phyloP scores from a whole-genome alignment of 2,888 invertebrate genomes.

The Adelognathus sp. region DNA sequence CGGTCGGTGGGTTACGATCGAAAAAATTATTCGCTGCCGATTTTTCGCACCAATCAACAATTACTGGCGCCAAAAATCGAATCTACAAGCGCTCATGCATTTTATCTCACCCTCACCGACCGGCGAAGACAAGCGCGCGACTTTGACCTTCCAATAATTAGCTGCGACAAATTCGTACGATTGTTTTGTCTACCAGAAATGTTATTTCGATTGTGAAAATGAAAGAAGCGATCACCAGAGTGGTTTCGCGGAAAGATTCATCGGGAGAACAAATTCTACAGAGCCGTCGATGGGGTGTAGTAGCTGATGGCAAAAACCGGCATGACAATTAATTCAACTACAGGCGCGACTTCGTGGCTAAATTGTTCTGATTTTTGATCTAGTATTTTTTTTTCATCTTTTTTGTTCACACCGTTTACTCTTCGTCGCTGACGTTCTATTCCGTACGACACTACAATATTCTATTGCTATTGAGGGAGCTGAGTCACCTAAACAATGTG shows the following conservation, averaged over 20 bases:
- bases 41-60: not conserved
- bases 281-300: constrained; percentile 29
- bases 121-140: constrained; percentile 29
- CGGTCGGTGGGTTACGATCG: not conserved
- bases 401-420: not conserved
- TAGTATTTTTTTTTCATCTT: not conserved
- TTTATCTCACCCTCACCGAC: constrained; percentile 30
- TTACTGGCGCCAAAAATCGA: not conserved
- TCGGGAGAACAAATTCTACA: constrained; percentile 26
- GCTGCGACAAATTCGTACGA: constrained; percentile 26
- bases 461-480: constrained; percentile 37
- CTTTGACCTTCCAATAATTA: constrained; percentile 7
- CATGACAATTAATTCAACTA: constrained; percentile 30
- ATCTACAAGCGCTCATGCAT: not conserved
- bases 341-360: constrained; percentile 22
- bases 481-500: no score
- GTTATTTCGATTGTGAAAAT: constrained; percentile 5
- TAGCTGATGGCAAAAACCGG: constrained; percentile 30
- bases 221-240: not conserved
- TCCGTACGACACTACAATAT: constrained; percentile 41
- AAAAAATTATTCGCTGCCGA: not conserved
- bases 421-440: constrained; percentile 18
- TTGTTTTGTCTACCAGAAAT: not conserved
- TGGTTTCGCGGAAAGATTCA: not conserved
- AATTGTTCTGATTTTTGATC: constrained; percentile 27